These are phyloP conservation scores for Pionites leucogaster DNA, from an alignment of 2,113 vertebrate genomes.

Conservation along the genomic window DNA sequence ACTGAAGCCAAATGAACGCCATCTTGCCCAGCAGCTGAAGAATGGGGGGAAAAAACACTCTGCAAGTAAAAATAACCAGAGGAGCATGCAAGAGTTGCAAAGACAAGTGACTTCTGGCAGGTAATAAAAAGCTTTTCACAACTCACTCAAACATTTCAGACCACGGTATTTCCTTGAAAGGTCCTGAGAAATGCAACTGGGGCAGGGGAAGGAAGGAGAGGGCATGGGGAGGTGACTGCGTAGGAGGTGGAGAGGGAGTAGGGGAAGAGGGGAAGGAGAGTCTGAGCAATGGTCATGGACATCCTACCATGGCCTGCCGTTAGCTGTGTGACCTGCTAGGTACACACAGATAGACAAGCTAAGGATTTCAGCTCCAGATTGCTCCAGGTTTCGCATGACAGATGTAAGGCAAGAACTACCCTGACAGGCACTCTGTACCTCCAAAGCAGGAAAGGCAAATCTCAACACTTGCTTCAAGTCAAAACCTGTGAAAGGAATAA, in stretches of 20 bases:
- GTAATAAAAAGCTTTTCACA: slow-evolving; percentile 83
- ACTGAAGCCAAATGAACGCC: slow-evolving; percentile 97
- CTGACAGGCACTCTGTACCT: not conserved
- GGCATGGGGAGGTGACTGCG: not conserved
- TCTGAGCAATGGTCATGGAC: not conserved
- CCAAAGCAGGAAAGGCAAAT: not conserved
- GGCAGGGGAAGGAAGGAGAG: no score
- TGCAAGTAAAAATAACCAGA: slow-evolving; percentile 92
- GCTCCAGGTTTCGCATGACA: not conserved
- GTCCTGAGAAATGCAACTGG: not conserved
- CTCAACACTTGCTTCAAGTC: not conserved
- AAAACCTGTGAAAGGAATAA: not conserved
- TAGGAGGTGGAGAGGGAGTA: not conserved
- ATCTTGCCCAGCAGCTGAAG: slow-evolving; percentile 95
- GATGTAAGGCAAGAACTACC: not conserved
- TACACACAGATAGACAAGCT: not conserved
- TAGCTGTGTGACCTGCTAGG: not conserved
- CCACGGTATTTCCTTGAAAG: not conserved
- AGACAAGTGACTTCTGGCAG: slow-evolving; percentile 82
- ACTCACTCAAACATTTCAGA: slow-evolving; percentile 23
- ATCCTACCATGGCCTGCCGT: fast-evolving
- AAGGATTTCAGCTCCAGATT: not conserved
- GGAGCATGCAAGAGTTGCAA: slow-evolving; percentile 81
- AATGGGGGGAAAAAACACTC: slow-evolving; percentile 83
- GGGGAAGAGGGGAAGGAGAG: not conserved